Base-by-base conservation (phyloP, 2,797 vertebrate species). In the Onychomys torridus region DNA sequence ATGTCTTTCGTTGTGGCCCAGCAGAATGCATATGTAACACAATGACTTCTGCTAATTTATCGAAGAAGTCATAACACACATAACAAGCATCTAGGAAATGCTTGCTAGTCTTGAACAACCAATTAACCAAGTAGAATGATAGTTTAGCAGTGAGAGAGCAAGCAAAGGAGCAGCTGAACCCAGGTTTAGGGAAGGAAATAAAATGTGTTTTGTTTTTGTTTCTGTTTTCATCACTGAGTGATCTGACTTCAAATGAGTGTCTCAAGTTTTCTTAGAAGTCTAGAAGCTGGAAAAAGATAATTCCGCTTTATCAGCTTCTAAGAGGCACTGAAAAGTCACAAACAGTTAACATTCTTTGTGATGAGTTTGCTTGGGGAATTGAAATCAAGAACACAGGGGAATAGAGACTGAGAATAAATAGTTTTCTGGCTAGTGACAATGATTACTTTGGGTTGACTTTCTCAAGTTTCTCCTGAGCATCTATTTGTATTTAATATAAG, bases 371-470 rank as follows among this genome's bases (percentile, higher is more conserved):
- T 93, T 93, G 57, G n/a, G 46, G 61, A 78, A 85, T 90, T 52
- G 11, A 73, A 87, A 8, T 77, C 25, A 63, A 43, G n/a, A 59
- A 1, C 43, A 16, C n/a, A 25, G 65, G n/a, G n/a, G 1, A 37
- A 29, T 21, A 49, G 43, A 88, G 1, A 27, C 4, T 23, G 46
- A 34, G 16, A 90, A 65, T 3, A 81, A 82, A 71, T 37, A 17
- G 2, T 86, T 67, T 34, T 76, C 25, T 84, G 34, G 5, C 69
- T 95, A 67, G 1, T 43, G 49, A 40, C 73, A 90, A 90, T 11
- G 69, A 81, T 85, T 85, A 27, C 77, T 96, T 96, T 75, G 61
- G 85, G 27, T 61, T 71, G 32, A 90, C 29, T 27, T 87, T 43
- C 55, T 92, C 29, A 43, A 85, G 14, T 93, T 65, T 96, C 81